Conservation (phyloP, 2,113 vertebrate genomes). For the Zapornia atra region DNA sequence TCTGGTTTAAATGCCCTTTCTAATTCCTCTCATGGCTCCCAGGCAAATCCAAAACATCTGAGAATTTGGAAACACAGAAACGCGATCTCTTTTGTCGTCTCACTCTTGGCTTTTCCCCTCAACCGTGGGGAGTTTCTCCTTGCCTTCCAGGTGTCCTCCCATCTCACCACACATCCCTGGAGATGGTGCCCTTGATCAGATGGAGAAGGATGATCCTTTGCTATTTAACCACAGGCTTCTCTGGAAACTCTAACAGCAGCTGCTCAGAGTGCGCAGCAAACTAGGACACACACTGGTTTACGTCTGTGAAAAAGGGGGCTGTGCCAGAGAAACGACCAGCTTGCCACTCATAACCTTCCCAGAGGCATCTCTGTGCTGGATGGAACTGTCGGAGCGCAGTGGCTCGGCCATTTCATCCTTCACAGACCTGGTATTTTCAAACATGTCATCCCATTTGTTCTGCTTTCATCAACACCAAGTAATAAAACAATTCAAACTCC, state of each 20-base stretch:
- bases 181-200: not conserved
- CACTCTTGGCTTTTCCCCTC: not conserved
- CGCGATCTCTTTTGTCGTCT: not conserved
- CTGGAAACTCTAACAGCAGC: slow-evolving; percentile 21
- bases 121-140: not conserved
- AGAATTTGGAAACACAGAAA: slow-evolving; percentile 31
- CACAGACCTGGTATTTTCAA: slow-evolving; percentile 59
- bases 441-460: slow-evolving; percentile 73
- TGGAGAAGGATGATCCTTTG: slow-evolving; percentile 29
- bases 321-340: slow-evolving; percentile 57
- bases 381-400: not conserved
- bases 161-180: not conserved
- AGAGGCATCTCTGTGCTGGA: slow-evolving; percentile 65
- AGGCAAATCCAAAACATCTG: slow-evolving; percentile 56
- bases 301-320: slow-evolving; percentile 49
- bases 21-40: slow-evolving; percentile 39
- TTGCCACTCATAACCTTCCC: slow-evolving; percentile 60
- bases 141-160: slow-evolving; percentile 47
- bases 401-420: slow-evolving; percentile 25
- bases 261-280: slow-evolving; percentile 24
- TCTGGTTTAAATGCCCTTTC: slow-evolving; percentile 48
- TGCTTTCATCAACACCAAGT: slow-evolving; percentile 38
- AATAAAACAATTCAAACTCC: slow-evolving; percentile 3
- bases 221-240: slow-evolving; percentile 28
- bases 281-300: slow-evolving; percentile 52